phyloP scores from a whole-genome alignment of 2,888 invertebrate genomes.

The Nephrotoma flavescens region DNA sequence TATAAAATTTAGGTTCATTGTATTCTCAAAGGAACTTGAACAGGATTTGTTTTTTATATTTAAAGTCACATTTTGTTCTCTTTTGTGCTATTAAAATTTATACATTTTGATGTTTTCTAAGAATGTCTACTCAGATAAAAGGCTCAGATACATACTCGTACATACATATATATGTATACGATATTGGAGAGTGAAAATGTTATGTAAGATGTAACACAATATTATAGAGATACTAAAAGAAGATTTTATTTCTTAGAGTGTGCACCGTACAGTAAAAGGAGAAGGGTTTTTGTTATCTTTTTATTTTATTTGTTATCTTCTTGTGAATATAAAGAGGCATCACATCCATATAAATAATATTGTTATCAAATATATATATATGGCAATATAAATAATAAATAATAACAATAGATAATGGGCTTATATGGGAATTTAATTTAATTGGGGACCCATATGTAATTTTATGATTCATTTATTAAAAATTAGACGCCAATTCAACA shows the following conservation, averaged over 20 bases:
- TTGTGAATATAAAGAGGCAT: neutral
- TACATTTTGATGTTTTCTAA: neutral
- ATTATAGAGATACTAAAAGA: neutral
- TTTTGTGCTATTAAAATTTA: neutral
- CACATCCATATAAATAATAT: neutral
- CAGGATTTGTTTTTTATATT: neutral
- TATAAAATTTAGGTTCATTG: neutral
- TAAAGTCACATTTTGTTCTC: neutral
- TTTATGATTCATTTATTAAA: neutral
- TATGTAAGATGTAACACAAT: neutral
- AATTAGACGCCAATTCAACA: neutral
- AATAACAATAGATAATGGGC: neutral
- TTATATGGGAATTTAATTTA: neutral
- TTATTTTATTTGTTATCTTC: neutral
- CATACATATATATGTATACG: neutral
- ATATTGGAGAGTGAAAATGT: neutral
- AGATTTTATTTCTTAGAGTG: neutral
- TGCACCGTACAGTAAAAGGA: neutral
- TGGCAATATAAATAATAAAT: neutral
- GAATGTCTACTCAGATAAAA: neutral
- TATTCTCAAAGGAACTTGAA: neutral
- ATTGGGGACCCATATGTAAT: neutral
- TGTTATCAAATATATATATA: neutral
- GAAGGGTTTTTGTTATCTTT: neutral
- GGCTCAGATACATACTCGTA: neutral